Percentiles rank a stretch among this genome's conserved stretches.
These are phyloP conservation scores for Camponotus fellah DNA, from an alignment of 2,888 invertebrate genomes.

Conservation along the genomic window DNA sequence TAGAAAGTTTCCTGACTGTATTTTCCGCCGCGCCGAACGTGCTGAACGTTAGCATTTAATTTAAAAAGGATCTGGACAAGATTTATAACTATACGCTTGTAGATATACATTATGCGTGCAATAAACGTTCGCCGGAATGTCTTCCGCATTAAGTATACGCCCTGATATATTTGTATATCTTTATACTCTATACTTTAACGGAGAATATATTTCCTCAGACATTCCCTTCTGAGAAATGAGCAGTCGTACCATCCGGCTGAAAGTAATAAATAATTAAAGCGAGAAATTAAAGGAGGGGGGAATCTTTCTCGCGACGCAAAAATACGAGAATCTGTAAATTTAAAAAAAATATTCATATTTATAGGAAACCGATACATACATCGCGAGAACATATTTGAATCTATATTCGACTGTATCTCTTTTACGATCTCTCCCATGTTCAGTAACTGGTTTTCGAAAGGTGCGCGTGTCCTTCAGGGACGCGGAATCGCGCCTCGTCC, in stretches of 20 bases:
- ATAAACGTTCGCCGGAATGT: slow-evolving; percentile 43
- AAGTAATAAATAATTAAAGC: slow-evolving; percentile 28
- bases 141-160: slow-evolving; percentile 36
- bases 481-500: slow-evolving; percentile 67
- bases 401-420: slow-evolving; percentile 22
- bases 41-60: slow-evolving; percentile 47
- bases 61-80: slow-evolving; percentile 47
- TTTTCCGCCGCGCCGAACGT: not conserved
- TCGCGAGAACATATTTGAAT: slow-evolving; percentile 29
- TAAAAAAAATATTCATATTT: not conserved
- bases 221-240: not conserved
- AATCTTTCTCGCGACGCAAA: not conserved
- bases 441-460: slow-evolving; percentile 72
- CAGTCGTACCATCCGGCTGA: not conserved
- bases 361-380: not conserved
- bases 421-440: slow-evolving; percentile 31
- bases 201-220: slow-evolving; percentile 1
- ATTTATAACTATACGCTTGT: slow-evolving; percentile 44
- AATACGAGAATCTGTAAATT: not conserved
- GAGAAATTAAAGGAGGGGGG: slow-evolving; percentile 19
- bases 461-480: slow-evolving; percentile 71
- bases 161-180: slow-evolving; percentile 19
- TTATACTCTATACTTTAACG: slow-evolving; percentile 1
- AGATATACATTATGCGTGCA: slow-evolving; percentile 44
- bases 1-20: slow-evolving; percentile 44